A percentile compares a stretch with the other conserved stretches of the same genome.
These are phyloP conservation scores for Rhagologus leucostigma DNA, from an alignment of 2,113 vertebrate species.

Conservation along the genomic window DNA sequence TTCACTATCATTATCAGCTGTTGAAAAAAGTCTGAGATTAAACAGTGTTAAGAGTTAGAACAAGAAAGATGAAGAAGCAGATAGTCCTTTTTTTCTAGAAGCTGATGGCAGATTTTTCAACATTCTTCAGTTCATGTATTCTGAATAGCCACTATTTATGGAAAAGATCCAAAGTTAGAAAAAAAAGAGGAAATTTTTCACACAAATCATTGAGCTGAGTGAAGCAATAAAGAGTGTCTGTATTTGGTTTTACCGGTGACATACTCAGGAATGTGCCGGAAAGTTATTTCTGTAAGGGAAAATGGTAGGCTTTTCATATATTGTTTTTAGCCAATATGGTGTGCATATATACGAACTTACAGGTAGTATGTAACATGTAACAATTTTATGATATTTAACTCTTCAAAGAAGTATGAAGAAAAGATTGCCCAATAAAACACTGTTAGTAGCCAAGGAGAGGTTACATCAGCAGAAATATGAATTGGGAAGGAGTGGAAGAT, in stretches of 20 bases:
- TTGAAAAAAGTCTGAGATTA: not conserved
- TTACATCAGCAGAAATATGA: not conserved
- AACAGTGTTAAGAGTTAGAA: not conserved
- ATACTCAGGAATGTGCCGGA: not conserved
- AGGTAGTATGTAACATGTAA: not conserved
- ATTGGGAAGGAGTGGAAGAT: not conserved
- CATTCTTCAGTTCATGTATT: not conserved
- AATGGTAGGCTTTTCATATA: not conserved
- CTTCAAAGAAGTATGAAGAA: not conserved
- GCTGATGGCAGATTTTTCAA: not conserved
- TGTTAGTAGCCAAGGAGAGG: not conserved
- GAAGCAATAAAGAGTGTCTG: not conserved
- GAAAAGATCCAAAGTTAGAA: not conserved
- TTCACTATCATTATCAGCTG: not conserved
- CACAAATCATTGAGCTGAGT: not conserved
- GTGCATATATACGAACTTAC: not conserved
- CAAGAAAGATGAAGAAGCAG: not conserved
- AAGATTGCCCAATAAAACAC: not conserved
- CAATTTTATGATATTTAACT: not conserved
- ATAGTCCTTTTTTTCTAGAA: not conserved
- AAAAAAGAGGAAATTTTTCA: not conserved
- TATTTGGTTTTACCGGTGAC: not conserved
- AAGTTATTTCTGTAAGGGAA: not conserved
- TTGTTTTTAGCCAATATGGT: not conserved
- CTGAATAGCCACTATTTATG: not conserved